phyloP scores from a whole-genome alignment of 2,113 vertebrate genomes.

The Athene noctua region DNA sequence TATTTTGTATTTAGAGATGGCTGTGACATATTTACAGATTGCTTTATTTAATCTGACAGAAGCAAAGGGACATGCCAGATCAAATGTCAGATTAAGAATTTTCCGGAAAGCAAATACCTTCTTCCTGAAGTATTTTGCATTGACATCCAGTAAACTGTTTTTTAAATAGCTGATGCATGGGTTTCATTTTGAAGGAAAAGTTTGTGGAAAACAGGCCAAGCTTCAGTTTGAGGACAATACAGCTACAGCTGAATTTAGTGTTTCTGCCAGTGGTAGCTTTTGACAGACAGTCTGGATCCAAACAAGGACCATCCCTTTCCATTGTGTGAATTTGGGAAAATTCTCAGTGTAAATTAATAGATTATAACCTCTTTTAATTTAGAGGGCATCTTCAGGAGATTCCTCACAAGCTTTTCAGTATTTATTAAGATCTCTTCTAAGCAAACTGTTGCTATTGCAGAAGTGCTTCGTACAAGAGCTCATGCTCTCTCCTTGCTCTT shows the following conservation, averaged over 20 bases:
- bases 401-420: neutral
- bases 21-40: neutral
- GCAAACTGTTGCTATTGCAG: neutral
- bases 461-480: neutral
- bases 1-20: conserved; percentile 15
- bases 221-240: neutral
- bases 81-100: conserved; percentile 41
- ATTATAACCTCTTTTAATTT: neutral
- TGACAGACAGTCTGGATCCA: neutral
- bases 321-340: neutral
- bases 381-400: neutral
- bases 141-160: neutral
- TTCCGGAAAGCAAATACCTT: neutral
- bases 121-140: conserved; percentile 5
- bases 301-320: neutral
- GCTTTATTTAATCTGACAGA: conserved; percentile 38
- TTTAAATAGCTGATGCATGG: neutral
- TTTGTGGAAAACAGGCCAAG: neutral
- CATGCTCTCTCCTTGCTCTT: neutral
- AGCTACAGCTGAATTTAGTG: neutral
- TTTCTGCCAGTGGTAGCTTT: neutral
- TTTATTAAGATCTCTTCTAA: neutral
- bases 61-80: conserved; percentile 21
- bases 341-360: neutral
- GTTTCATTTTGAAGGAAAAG: neutral